These are phyloP conservation scores for Ariolimax columbianus DNA, from an alignment of 2,888 invertebrate genomes.

Conservation along the genomic window DNA sequence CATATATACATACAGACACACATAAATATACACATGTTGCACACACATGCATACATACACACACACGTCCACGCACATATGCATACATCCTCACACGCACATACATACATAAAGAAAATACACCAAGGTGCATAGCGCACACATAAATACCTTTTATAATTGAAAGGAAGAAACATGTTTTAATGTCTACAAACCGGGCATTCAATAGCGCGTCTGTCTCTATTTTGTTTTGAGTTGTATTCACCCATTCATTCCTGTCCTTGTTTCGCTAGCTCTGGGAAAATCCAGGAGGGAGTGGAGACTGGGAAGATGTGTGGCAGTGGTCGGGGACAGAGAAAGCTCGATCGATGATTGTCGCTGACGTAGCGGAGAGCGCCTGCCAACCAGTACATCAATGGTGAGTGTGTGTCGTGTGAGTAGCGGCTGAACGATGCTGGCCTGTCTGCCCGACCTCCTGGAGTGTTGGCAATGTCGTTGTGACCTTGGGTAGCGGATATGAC, in stretches of 20 bases:
- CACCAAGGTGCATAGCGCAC: too few species aligned
- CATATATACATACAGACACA: not conserved
- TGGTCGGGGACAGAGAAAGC: too few species aligned
- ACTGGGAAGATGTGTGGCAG: not conserved
- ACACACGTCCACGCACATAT: not conserved
- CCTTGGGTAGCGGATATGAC: not conserved
- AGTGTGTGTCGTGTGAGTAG: not conserved
- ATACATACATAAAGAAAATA: too few species aligned
- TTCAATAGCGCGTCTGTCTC: not conserved
- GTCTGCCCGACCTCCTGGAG: not conserved
- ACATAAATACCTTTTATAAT: too few species aligned
- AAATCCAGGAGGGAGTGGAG: constrained; percentile 14
- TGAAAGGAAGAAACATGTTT: too few species aligned
- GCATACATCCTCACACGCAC: not conserved
- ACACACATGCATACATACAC: not conserved
- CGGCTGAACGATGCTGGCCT: not conserved
- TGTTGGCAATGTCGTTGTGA: not conserved
- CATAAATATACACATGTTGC: not conserved
- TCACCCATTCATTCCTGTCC: not conserved
- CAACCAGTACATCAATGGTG: constrained; percentile 12
- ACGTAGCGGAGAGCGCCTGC: not conserved
- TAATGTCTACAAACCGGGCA: too few species aligned
- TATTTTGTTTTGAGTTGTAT: not conserved
- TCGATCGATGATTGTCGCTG: constrained; percentile 19
- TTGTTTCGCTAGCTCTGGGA: not conserved